phyloP scores from a whole-genome alignment of 2,888 invertebrate species.

The Tenthredo mesomela region DNA sequence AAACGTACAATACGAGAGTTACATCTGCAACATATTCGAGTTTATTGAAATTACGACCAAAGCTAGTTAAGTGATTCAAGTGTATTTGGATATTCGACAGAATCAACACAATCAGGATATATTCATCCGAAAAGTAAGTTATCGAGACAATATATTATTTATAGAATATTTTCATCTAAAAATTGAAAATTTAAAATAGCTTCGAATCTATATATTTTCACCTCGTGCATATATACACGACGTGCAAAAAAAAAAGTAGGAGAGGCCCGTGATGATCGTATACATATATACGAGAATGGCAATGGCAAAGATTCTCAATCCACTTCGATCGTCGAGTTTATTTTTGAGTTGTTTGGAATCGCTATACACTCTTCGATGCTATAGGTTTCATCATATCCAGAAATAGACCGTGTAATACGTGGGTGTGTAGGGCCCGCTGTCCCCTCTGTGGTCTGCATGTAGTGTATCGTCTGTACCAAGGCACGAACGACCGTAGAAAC shows the following conservation, averaged over 20 bases:
- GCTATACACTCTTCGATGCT: constrained; percentile 57
- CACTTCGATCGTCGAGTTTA: constrained; percentile 60
- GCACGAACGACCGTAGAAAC: constrained; percentile 22
- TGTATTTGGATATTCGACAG: constrained; percentile 26
- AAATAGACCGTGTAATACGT: constrained; percentile 69
- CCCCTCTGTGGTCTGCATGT: constrained; percentile 42
- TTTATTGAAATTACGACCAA: constrained; percentile 19
- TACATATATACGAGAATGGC: constrained; percentile 48
- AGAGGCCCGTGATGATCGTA: constrained; percentile 22
- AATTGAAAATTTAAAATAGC: constrained; percentile 31
- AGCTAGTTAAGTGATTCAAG: constrained; percentile 43
- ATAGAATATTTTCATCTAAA: neutral
- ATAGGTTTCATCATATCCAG: constrained; percentile 73
- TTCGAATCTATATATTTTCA: neutral
- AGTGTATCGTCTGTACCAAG: constrained; percentile 46
- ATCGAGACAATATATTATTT: neutral
- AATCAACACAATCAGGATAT: constrained; percentile 12
- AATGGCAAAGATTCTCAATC: constrained; percentile 48
- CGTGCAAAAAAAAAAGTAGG: neutral
- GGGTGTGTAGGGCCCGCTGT: constrained; percentile 61
- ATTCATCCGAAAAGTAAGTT: constrained; percentile 37
- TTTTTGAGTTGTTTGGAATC: constrained; percentile 65
- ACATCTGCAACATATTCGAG: constrained; percentile 13
- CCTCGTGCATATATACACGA: neutral
- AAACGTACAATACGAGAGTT: constrained; percentile 56